Evolutionary conservation across 53 echinoderm and acorn worm genomes (phyloP).

Genomic region (Hippasteria phrygiana): DNA sequence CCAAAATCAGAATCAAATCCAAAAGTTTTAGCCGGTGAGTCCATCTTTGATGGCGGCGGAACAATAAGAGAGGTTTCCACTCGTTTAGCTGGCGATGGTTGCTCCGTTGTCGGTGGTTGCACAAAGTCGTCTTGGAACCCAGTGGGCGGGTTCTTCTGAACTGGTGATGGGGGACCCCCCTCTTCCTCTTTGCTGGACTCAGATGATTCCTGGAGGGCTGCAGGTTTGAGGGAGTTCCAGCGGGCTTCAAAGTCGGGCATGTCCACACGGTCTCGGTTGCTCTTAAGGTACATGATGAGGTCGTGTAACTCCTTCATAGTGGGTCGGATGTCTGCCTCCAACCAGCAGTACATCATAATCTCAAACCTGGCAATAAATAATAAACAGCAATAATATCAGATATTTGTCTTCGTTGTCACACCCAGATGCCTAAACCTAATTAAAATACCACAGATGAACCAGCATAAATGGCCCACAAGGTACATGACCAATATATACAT

Average conservation of each 20-base stretch:
- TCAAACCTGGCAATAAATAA: conserved; percentile 79
- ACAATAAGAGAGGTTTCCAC: background rate
- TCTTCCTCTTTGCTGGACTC: conserved; percentile 76
- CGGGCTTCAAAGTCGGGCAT: conserved; percentile 84
- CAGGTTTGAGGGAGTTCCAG: conserved; percentile 87
- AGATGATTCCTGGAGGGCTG: conserved; percentile 76
- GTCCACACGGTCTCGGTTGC: conserved; percentile 77
- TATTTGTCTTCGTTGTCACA: no score
- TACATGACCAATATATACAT: no score
- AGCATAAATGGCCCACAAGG: no score
- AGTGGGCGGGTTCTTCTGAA: background rate
- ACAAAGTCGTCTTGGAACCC: conserved; percentile 50
- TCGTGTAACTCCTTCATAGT: conserved; percentile 89
- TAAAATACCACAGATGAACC: no score
- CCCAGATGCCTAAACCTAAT: no score
- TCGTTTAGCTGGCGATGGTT: background rate
- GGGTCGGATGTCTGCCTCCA: conserved; percentile 82
- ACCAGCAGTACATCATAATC: conserved; percentile 98
- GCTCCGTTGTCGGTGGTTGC: background rate
- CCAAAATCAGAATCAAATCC: conserved; percentile 50
- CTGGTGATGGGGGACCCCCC: background rate
- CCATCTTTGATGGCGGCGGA: background rate
- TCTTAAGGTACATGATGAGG: conserved; percentile 83
- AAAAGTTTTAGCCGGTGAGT: background rate
- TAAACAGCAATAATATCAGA: no score